These are phyloP conservation scores for Blastomussa wellsi DNA, from an alignment of 92 coral and sea anemone genomes.

Conservation along the genomic window DNA sequence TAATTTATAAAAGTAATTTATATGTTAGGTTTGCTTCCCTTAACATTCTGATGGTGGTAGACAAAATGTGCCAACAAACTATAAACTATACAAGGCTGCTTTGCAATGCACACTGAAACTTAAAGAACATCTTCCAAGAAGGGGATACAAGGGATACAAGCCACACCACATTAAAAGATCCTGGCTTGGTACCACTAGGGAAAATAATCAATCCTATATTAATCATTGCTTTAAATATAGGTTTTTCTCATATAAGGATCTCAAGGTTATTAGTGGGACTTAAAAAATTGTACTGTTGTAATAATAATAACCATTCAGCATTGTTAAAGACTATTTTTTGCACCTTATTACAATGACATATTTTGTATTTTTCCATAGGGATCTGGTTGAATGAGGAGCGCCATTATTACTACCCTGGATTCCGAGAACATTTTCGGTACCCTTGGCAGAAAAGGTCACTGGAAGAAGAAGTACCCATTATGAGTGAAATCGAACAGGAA, in stretches of 20 bases:
- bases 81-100: constrained; percentile 23
- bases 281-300: constrained; percentile 2
- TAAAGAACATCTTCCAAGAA: constrained; percentile 7
- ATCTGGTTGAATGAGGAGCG: constrained; percentile 56
- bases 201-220: background rate
- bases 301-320: background rate
- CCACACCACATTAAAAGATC: constrained; percentile 1
- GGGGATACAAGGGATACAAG: background rate
- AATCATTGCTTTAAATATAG: background rate
- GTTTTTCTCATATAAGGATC: constrained; percentile 4
- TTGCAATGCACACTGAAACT: constrained; percentile 11
- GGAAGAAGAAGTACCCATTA: constrained; percentile 50
- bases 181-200: constrained; percentile 7
- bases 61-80: constrained; percentile 20
- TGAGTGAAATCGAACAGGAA: constrained; percentile 70
- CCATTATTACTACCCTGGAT: constrained; percentile 74
- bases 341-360: background rate
- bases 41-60: constrained; percentile 14
- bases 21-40: constrained; percentile 13
- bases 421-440: constrained; percentile 57
- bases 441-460: constrained; percentile 56
- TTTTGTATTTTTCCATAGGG: constrained; percentile 34
- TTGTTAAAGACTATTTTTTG: background rate
- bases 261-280: constrained; percentile 2
- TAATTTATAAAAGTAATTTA: background rate